Evolutionary conservation across 2,888 invertebrate species (phyloP).

Genomic region (Tipula lateralis): DNA sequence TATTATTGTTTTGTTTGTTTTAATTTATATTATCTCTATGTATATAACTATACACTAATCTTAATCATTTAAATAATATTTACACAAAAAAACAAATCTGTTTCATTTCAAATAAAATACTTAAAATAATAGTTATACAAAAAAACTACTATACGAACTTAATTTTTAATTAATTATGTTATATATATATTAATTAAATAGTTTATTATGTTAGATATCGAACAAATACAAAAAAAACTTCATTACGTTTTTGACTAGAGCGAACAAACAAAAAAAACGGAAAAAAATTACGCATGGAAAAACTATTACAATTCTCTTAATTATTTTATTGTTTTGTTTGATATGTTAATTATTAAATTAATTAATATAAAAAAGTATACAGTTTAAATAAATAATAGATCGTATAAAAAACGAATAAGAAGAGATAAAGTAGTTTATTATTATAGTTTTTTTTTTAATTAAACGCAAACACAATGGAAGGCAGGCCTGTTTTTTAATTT

Average conservation of each 20-base stretch:
- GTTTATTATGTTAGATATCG: background rate
- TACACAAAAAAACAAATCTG: background rate
- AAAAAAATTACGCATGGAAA: background rate
- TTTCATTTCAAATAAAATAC: background rate
- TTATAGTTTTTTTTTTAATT: background rate
- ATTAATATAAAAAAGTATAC: background rate
- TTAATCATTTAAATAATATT: slow-evolving; percentile 5
- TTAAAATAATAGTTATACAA: background rate
- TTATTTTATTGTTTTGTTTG: background rate
- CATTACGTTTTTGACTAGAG: background rate
- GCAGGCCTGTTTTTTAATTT: background rate
- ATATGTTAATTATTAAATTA: slow-evolving; percentile 24
- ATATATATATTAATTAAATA: background rate
- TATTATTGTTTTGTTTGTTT: slow-evolving; percentile 4
- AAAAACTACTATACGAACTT: background rate
- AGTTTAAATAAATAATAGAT: background rate
- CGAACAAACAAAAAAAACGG: background rate
- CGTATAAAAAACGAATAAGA: background rate
- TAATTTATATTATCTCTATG: background rate
- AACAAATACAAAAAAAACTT: background rate
- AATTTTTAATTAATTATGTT: background rate
- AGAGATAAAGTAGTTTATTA: background rate
- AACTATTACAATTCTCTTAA: background rate
- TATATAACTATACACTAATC: background rate
- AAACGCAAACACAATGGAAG: too few relatives aligned